These are phyloP conservation scores for Platorchestia sp. DNA, from an alignment of 1,140 invertebrate genomes.

Conservation along the genomic window DNA sequence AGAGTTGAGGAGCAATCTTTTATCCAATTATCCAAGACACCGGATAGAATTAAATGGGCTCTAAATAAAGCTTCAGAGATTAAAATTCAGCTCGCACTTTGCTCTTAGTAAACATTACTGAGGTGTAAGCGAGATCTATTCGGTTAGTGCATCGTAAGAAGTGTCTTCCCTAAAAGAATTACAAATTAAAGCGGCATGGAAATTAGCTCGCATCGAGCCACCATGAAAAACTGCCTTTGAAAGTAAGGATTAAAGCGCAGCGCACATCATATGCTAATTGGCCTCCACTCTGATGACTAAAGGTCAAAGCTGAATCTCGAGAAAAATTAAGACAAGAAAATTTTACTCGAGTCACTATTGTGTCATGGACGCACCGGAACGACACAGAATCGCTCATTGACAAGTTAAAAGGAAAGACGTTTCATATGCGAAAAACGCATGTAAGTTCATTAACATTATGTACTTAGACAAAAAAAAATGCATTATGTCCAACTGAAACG, in stretches of 20 bases:
- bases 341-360: slow-evolving; percentile 4
- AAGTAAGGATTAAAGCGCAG: slow-evolving; percentile 30
- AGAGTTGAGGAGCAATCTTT: slow-evolving; percentile 34
- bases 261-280: slow-evolving; percentile 36
- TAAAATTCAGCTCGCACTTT: slow-evolving; percentile 42
- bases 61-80: slow-evolving; percentile 33
- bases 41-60: slow-evolving; percentile 40
- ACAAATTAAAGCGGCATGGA: slow-evolving; percentile 29
- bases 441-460: not conserved
- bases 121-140: slow-evolving; percentile 40
- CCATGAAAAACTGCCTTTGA: slow-evolving; percentile 35
- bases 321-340: not conserved
- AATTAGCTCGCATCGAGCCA: slow-evolving; percentile 25
- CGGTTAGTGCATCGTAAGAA: slow-evolving; percentile 30
- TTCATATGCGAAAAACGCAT: not conserved
- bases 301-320: slow-evolving; percentile 33
- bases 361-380: not conserved
- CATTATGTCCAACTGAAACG: not conserved
- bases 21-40: slow-evolving; percentile 47
- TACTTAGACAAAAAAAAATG: not conserved
- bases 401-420: not conserved
- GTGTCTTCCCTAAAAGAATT: slow-evolving; percentile 3
- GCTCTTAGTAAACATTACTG: slow-evolving; percentile 26
- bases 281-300: not conserved
- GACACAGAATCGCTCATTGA: not conserved